Evolutionary conservation across 2,888 invertebrate genomes (phyloP).

Genomic region (Candidula unifasciata): DNA sequence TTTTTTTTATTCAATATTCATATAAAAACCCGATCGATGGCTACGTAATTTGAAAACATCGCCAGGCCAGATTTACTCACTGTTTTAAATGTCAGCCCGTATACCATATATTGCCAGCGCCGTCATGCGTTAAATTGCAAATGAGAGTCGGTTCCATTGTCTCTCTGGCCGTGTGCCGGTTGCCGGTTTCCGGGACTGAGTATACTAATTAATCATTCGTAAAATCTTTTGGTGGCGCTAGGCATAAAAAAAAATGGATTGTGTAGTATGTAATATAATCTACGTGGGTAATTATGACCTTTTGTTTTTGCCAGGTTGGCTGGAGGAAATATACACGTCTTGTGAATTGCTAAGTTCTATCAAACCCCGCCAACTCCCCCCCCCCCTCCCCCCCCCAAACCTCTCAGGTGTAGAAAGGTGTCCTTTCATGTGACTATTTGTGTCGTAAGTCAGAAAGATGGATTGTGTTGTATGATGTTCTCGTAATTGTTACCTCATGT

Average conservation of each 20-base stretch:
- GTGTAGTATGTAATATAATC: conserved; percentile 36
- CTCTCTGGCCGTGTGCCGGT: conserved; percentile 35
- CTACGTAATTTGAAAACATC: conserved; percentile 40
- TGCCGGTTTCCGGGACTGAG: conserved; percentile 42
- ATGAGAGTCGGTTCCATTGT: conserved; percentile 43
- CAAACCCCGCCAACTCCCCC: no score
- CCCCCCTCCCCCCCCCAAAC: no score
- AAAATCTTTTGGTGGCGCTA: conserved; percentile 35
- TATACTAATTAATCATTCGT: conserved; percentile 48
- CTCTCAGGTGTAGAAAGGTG: no score
- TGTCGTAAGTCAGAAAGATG: no score
- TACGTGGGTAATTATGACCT: conserved; percentile 37
- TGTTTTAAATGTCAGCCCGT: conserved; percentile 41
- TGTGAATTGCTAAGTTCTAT: no score
- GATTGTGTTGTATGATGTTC: no score
- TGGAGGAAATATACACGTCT: background rate
- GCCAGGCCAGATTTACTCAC: conserved; percentile 21
- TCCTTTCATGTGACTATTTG: no score
- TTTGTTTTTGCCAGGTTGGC: conserved; percentile 36
- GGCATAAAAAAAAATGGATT: conserved; percentile 35
- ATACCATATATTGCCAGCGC: conserved; percentile 39
- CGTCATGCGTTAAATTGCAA: conserved; percentile 45
- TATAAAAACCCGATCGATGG: conserved; percentile 36
- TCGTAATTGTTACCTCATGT: no score
- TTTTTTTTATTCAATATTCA: conserved; percentile 32